A percentile compares a stretch with the other conserved stretches of the same genome.
Conservation (phyloP, 2,888 invertebrate species). For the Himalopsyche japonica region DNA sequence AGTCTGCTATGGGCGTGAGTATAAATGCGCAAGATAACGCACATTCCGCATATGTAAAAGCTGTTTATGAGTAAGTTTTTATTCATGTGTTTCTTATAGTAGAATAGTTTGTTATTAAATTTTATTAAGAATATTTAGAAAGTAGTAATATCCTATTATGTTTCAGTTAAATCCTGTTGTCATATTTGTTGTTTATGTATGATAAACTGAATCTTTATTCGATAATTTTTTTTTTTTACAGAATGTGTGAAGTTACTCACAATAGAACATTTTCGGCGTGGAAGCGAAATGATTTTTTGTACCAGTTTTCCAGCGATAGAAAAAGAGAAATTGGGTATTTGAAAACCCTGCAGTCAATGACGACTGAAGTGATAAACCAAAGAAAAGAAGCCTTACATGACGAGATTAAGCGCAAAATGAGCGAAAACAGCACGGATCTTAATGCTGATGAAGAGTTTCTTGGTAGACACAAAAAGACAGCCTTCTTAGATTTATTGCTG, state of each 20-base stretch:
- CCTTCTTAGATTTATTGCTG: conserved; percentile 48
- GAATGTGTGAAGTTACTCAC: conserved; percentile 23
- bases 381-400: conserved; percentile 39
- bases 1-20: conserved; percentile 67
- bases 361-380: conserved; percentile 43
- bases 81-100: too few species aligned
- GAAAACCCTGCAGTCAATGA: conserved; percentile 44
- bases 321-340: conserved; percentile 48
- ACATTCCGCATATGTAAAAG: conserved; percentile 58
- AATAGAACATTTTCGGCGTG: conserved; percentile 2
- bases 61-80: conserved; percentile 46
- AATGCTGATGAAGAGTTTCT: neutral
- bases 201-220: neutral
- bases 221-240: too few species aligned
- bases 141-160: too few species aligned
- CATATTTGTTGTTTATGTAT: neutral
- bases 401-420: conserved; percentile 13
- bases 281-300: conserved; percentile 16
- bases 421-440: neutral
- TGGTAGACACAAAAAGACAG: conserved; percentile 43
- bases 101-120: too few species aligned
- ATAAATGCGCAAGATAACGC: conserved; percentile 60
- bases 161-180: neutral
- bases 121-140: too few species aligned
- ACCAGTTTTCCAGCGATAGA: conserved; percentile 50